A percentile compares a stretch with the other conserved stretches of the same genome.
Conservation (phyloP, 2,888 invertebrate species). For the Ectropis crepuscularia region DNA sequence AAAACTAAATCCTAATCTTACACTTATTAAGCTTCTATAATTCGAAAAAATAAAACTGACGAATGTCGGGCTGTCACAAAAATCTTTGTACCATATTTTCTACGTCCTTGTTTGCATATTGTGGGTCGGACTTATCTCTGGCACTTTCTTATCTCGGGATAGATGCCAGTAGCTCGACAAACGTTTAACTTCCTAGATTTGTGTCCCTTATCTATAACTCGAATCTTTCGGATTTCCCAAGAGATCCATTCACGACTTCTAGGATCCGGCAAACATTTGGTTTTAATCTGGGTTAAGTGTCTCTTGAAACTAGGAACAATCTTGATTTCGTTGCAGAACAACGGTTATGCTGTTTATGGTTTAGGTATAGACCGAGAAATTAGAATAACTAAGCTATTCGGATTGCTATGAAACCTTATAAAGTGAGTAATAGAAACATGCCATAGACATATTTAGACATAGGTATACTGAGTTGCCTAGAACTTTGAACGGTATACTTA, state of each 20-base stretch:
- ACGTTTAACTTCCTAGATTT: constrained; percentile 48
- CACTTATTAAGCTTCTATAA: too few relatives aligned
- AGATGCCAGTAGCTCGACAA: constrained; percentile 52
- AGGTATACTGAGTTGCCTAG: too few relatives aligned
- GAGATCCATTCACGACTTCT: constrained; percentile 44
- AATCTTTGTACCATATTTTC: constrained; percentile 17
- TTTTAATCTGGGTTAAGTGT: constrained; percentile 8
- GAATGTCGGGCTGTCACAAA: not conserved
- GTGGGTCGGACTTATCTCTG: constrained; percentile 47
- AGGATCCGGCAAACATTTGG: constrained; percentile 6
- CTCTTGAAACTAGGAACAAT: constrained; percentile 2
- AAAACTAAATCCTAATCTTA: too few relatives aligned
- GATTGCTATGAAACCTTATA: too few relatives aligned
- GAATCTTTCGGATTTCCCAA: constrained; percentile 48
- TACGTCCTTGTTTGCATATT: constrained; percentile 43
- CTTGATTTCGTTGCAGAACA: not conserved
- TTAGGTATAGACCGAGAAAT: not conserved
- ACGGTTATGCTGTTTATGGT: constrained; percentile 2
- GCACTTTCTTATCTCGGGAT: constrained; percentile 51
- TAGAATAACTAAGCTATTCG: not conserved
- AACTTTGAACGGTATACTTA: too few relatives aligned
- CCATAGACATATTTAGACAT: too few relatives aligned
- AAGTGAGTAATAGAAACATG: too few relatives aligned
- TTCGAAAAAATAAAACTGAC: not conserved
- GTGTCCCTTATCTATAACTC: constrained; percentile 47